A percentile compares a stretch with the other conserved stretches of the same genome.
phyloP scores from a whole-genome alignment of 2,797 vertebrate genomes.

The Falco berigora region DNA sequence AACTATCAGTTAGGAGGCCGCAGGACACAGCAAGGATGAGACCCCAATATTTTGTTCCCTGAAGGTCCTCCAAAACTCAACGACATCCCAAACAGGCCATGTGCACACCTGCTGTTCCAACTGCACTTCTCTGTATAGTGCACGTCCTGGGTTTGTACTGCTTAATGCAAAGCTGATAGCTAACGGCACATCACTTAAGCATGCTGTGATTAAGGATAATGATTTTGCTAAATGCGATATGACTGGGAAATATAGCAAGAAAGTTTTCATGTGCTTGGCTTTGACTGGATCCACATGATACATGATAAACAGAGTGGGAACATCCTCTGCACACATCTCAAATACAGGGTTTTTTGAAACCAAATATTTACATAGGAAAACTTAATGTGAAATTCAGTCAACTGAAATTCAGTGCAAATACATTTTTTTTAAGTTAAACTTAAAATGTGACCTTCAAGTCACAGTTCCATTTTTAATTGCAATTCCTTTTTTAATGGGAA shows the following conservation, averaged over 20 bases:
- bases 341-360: background rate
- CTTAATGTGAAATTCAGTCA: background rate
- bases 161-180: background rate
- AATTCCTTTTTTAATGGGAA: background rate
- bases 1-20: background rate
- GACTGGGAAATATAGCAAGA: background rate
- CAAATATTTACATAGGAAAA: background rate
- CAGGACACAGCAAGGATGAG: background rate
- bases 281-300: background rate
- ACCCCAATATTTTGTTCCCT: background rate
- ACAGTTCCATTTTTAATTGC: background rate
- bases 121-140: background rate
- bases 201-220: background rate
- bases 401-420: background rate
- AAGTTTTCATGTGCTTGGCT: background rate
- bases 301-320: background rate
- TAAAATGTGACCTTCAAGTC: background rate
- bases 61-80: background rate
- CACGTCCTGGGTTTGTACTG: background rate
- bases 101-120: background rate
- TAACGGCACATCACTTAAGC: background rate
- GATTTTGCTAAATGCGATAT: background rate
- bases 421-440: background rate
- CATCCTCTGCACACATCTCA: background rate
- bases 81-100: background rate